Evolutionary conservation across 2,888 invertebrate species (phyloP).

Genomic region (Hypena proboscidalis): DNA sequence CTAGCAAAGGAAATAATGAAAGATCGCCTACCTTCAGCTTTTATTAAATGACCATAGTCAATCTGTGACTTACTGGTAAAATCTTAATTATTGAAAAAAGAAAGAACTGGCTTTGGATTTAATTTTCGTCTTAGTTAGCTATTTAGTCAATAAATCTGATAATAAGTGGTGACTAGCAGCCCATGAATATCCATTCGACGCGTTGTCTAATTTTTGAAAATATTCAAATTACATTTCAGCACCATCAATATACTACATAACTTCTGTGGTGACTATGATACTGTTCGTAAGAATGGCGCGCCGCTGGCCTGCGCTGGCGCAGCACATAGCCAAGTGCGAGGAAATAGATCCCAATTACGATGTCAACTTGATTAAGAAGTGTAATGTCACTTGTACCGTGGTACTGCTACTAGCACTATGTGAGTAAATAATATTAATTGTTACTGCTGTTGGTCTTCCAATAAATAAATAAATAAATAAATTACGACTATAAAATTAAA

Average conservation of each 20-base stretch:
- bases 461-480: too few relatives aligned
- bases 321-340: conserved; percentile 60
- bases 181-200: too few relatives aligned
- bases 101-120: too few relatives aligned
- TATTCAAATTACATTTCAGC: conserved; percentile 50
- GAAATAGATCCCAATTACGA: conserved; percentile 66
- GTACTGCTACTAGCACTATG: conserved; percentile 62
- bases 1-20: too few relatives aligned
- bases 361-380: conserved; percentile 51
- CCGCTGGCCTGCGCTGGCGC: conserved; percentile 64
- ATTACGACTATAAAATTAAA: too few relatives aligned
- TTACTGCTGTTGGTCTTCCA: too few relatives aligned
- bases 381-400: conserved; percentile 66
- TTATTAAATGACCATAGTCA: too few relatives aligned
- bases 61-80: too few relatives aligned
- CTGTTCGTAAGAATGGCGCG: conserved; percentile 65
- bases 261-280: conserved; percentile 64
- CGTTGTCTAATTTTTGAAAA: neutral
- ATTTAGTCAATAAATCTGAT: too few relatives aligned
- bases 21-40: too few relatives aligned
- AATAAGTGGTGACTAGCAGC: neutral
- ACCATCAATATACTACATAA: conserved; percentile 67
- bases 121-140: too few relatives aligned
- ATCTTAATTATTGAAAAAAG: too few relatives aligned
- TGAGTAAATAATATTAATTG: conserved; percentile 42